Evolutionary conservation across 2,797 vertebrate species (phyloP).

Genomic region (Coendou prehensilis): DNA sequence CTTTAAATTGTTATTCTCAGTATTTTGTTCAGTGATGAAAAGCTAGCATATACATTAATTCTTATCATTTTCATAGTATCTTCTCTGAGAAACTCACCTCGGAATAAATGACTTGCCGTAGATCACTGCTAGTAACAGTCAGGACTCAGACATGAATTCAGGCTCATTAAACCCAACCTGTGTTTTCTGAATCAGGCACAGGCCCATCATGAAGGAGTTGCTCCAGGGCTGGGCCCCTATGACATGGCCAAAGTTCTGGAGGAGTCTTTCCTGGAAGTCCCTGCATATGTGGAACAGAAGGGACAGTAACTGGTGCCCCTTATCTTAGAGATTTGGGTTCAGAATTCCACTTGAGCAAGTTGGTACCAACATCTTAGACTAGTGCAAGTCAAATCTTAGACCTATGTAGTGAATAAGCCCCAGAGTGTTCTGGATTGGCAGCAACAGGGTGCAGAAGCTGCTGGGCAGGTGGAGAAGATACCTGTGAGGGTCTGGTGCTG

Average conservation of each 20-base stretch:
- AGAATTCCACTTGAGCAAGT: neutral
- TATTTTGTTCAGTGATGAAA: neutral
- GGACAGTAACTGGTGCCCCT: neutral
- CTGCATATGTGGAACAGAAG: neutral
- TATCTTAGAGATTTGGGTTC: neutral
- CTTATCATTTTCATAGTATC: neutral
- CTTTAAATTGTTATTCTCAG: neutral
- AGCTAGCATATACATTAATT: neutral
- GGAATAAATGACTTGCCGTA: neutral
- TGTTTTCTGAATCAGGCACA: neutral
- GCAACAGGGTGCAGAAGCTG: neutral
- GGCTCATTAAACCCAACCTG: neutral
- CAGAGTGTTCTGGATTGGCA: neutral
- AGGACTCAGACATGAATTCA: neutral
- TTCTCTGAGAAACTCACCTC: slow-evolving; percentile 1
- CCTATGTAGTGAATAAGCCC: neutral
- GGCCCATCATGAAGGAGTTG: neutral
- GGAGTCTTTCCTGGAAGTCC: no score
- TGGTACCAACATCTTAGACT: neutral
- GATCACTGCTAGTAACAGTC: neutral
- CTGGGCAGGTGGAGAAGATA: neutral
- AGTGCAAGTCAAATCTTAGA: neutral
- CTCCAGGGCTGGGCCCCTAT: no score
- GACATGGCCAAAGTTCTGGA: neutral
- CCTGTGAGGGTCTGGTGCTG: neutral